Base-by-base conservation (phyloP, 2,113 vertebrate genomes). In the Podarcis cretensis region DNA sequence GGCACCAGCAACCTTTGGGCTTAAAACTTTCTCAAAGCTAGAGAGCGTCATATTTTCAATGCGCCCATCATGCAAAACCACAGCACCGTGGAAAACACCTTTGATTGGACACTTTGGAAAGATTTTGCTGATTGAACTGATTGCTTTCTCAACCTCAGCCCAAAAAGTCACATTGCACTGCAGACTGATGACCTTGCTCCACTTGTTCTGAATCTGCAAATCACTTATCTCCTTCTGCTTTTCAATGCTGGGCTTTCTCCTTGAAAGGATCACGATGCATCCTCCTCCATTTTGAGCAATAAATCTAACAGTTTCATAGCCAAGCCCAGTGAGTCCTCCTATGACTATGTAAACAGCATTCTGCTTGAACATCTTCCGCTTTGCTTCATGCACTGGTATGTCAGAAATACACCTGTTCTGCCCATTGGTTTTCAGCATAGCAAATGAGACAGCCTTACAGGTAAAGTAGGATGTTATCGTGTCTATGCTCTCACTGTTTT, bases 31-130 rank as follows among this genome's bases (percentile, higher is more conserved):
- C 75, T 92, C 94, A 78, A 98, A 97, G 10, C 96, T 94, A 35
- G 96, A 87, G 87, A 95, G 66, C 25, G 93, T 96, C 65, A 98
- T 96, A 84, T 81, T 96, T 92, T 98, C 97, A 40, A 98, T 92
- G n/a, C 78, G 86, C 1, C 95, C 97, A 48, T 98, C 98, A 0
- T 98, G 97, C 30, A 98, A 91, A 77, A 97, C 96, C 21, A 97
- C 98, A 54, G 98, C 98, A 79, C 98, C 98, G 91, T 98, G 98
- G 93, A 98, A 99, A 1, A 98, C 95, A 37, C 98, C 98, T 97
- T 95, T 98, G 91, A 98, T 86, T 2, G 96, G 95, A 84, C 86
- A 93, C 68, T 95, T 95, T 9, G 92, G 89, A 88, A 98, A 98
- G 59, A 73, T 93, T 81, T 92, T 93, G 10, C 69, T 87, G 87